Conservation (phyloP, 30 jellyfish, hydroid and myxozoan genomes). For the Chironex yamaguchii region DNA sequence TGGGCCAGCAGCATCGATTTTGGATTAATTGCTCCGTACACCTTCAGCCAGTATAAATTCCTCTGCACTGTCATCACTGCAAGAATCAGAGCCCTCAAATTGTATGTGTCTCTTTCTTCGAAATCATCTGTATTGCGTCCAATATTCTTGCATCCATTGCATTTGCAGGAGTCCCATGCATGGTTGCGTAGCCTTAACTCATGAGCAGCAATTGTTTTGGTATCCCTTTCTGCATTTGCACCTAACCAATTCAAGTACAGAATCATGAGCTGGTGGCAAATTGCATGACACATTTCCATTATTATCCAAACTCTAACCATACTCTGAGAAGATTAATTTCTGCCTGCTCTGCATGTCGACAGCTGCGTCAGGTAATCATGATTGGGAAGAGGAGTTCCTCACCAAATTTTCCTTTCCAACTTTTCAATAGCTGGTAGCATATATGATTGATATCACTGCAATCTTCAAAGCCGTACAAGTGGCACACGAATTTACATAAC, state of each 20-base stretch:
- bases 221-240: slow-evolving; percentile 72
- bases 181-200: slow-evolving; percentile 41
- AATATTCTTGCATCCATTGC: slow-evolving; percentile 58
- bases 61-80: slow-evolving; percentile 56
- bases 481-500: slow-evolving; percentile 34
- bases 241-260: slow-evolving; percentile 28
- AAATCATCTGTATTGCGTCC: background rate
- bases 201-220: slow-evolving; percentile 64
- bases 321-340: slow-evolving; percentile 22
- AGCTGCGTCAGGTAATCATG: slow-evolving; percentile 49
- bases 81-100: slow-evolving; percentile 1
- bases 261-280: slow-evolving; percentile 69
- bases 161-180: slow-evolving; percentile 67
- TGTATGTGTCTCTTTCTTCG: slow-evolving; percentile 36
- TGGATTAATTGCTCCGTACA: no score
- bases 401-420: slow-evolving; percentile 53
- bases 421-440: slow-evolving; percentile 37
- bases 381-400: slow-evolving; percentile 74
- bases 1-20: no score
- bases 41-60: no score
- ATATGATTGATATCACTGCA: slow-evolving; percentile 21
- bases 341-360: slow-evolving; percentile 67
- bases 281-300: slow-evolving; percentile 10
- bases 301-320: slow-evolving; percentile 55
- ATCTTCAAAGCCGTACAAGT: slow-evolving; percentile 45